Evolutionary conservation across 2,797 vertebrate species (phyloP), one percentile per base, ranked within the genome.

Genomic region (Clangula hyemalis): DNA sequence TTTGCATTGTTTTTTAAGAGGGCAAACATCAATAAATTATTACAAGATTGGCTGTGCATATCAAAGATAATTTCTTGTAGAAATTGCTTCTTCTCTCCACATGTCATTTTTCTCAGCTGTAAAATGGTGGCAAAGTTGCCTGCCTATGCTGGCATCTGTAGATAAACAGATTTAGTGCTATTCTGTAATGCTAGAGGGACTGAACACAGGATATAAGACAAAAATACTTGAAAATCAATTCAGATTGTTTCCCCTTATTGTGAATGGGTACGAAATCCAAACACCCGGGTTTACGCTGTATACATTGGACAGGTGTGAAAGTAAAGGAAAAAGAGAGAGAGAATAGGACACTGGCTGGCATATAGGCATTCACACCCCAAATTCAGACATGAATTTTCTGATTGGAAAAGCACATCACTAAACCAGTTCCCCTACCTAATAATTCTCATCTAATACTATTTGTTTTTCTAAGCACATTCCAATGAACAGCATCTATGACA

Each of bases 401-500:
- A 78, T 62, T 27, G 13, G 28, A 84, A 56, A 81, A 90, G 54
- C 21, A 76, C 51, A 86, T 64, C 51, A 66, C 77, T 79, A 54
- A 95, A 95, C 70, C 80, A 92, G 92, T 88, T 94, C 94, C 90
- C 90, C 90, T 89, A 68, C 80, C 39, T 90, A 54, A 85, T 91
- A 88, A 76, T 54, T 93, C 60, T 94, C 47, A 81, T 57, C 38
- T 72, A 89, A 88, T 61, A 90, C 21, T 57, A 62, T 73, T 88
- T 86, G 61, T 62, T 94, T 90, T 93, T 53, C 81, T 68, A 79
- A 93, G 87, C 36, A 64, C 60, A 79, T 73, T 93, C 30, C 60
- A 87, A n/a, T 0, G 1, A 88, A 75, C 20, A 62, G 34, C 34
- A 86, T 73, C 80, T 54, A 49, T 49, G 68, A 90, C 13, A 34